phyloP scores from a whole-genome alignment of 1,140 invertebrate species.

The Cotesia glomerata region DNA sequence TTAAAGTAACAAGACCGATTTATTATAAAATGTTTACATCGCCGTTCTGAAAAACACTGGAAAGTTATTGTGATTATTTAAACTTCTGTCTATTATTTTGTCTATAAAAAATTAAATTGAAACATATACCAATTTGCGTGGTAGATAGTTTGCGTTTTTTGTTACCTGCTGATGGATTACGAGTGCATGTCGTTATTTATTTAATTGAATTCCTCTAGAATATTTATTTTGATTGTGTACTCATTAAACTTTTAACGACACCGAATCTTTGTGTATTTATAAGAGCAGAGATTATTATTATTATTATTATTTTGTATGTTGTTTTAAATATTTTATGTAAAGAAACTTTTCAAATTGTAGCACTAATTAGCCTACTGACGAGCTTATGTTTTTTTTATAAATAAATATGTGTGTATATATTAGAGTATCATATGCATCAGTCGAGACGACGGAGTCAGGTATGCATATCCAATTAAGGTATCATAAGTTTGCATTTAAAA shows the following conservation, averaged over 20 bases:
- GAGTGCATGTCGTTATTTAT: not conserved
- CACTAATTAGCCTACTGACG: slow-evolving; percentile 14
- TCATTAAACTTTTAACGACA: no score
- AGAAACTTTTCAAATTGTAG: not conserved
- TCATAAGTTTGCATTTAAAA: slow-evolving; percentile 34
- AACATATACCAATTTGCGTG: no score
- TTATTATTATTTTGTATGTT: slow-evolving; percentile 7
- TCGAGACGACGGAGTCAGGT: not conserved
- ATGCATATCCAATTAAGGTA: slow-evolving; percentile 35
- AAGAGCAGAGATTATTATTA: not conserved
- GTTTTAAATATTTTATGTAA: not conserved
- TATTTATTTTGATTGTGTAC: not conserved
- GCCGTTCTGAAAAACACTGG: not conserved
- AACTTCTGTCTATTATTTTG: not conserved
- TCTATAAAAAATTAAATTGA: no score
- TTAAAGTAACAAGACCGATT: slow-evolving; percentile 57
- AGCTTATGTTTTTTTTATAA: not conserved
- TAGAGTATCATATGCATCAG: not conserved
- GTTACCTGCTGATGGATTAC: not conserved
- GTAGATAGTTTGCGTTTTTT: no score
- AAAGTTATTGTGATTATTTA: not conserved
- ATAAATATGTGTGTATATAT: not conserved
- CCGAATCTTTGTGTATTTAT: not conserved
- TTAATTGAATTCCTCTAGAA: not conserved
- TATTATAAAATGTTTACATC: slow-evolving; percentile 48